Base-by-base conservation (phyloP, 2,888 invertebrate genomes). In the Crematogaster levior region DNA sequence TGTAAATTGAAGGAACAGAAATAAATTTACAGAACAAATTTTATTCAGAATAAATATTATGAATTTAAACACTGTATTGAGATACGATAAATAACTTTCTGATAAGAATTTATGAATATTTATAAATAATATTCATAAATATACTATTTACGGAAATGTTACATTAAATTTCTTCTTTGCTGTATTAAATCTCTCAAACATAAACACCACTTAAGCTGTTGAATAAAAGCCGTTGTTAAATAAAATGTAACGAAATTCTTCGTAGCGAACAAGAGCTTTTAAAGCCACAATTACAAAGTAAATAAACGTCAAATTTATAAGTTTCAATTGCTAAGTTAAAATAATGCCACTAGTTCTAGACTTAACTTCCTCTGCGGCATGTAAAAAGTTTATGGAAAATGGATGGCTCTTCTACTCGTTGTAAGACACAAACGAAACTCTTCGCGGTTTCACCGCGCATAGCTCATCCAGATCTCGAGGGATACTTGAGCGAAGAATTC, bases 391-490 rank as follows among this genome's bases (percentile, higher is more conserved):
- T 21, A 74, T 46, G 61, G 61, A 46, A 73, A 61, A 73, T 21
- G 46, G 43, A 74, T 53, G 46, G 34, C 37, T 63, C 46, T 74
- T 63, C 63, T 74, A 61, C n/a, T 74, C 63, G n/a, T 63, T 48
- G 34, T 24, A 24, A 74, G 73, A 73, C 46, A 46, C n/a, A 12
- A 43, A 60, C 12, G 34, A 74, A 63, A 63, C 63, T 74, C 73
- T 61, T 63, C 21, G 12, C 18, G 46, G 61, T 61, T 74, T 61
- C 46, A 24, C 10, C 74, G 74, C 63, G 18, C 46, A 46, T 61
- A 72, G 37, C 27, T 58, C 30, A 34, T 61, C 24, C 40, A 46
- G 43, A 30, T 79, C 75, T 82, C 66, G 72, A 81, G 63, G 30
- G 53, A 30, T 34, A 27, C 18, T 63, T 63, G 53, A 51, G 51